These are phyloP conservation scores for Acanthaster planci DNA, from an alignment of 35 echinoderm and acorn worm species.

Conservation along the genomic window DNA sequence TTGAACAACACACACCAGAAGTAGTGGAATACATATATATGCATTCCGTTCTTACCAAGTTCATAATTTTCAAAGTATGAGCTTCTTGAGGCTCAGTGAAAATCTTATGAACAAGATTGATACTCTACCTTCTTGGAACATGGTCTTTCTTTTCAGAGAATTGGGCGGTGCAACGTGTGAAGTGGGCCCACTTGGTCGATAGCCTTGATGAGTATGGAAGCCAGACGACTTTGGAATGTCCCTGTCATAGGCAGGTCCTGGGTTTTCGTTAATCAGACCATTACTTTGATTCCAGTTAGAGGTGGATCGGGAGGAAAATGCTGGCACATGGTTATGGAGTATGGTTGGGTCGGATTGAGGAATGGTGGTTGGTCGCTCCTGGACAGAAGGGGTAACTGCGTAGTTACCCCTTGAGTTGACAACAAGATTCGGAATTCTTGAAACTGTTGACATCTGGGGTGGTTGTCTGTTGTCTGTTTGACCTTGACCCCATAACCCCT, in stretches of 20 bases:
- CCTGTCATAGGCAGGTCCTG: not conserved
- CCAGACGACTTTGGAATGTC: not conserved
- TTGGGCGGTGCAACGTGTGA: not conserved
- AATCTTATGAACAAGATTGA: too few species aligned
- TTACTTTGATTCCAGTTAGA: not conserved
- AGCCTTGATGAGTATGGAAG: not conserved
- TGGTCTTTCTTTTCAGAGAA: slow-evolving; percentile 14
- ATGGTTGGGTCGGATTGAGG: not conserved
- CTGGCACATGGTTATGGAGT: not conserved
- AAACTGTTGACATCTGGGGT: too few species aligned
- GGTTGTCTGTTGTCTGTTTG: not conserved
- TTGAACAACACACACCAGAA: too few species aligned
- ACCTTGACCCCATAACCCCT: not conserved
- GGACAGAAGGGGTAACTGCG: too few species aligned
- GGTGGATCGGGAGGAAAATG: not conserved
- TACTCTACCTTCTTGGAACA: slow-evolving; percentile 19
- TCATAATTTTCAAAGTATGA: too few species aligned
- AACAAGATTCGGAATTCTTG: too few species aligned
- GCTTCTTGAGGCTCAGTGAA: too few species aligned
- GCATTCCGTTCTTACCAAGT: too few species aligned
- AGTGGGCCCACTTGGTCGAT: not conserved
- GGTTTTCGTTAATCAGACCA: not conserved
- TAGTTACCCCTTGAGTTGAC: too few species aligned
- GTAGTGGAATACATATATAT: too few species aligned
- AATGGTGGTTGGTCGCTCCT: not conserved